Base-by-base conservation (phyloP, 2,888 invertebrate genomes). In the Dascillus cervinus region DNA sequence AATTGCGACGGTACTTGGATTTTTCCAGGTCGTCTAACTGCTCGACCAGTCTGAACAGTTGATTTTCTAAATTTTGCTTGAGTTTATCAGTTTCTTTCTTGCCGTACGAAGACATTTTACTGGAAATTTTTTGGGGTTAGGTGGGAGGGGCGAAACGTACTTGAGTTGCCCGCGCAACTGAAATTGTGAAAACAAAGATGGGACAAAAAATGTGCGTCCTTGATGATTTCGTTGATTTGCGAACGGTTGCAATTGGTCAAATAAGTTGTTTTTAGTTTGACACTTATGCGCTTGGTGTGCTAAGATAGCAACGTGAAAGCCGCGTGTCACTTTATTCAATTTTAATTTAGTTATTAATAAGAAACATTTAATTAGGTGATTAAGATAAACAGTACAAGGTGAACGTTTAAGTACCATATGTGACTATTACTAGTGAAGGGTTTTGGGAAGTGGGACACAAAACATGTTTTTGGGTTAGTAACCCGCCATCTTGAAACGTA, bases 21-120 rank as follows among this genome's bases (percentile, higher is more conserved):
- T 75, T 74, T 55, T 83, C 82, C 37, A 84, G 64, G 58, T 84
- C 83, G 25, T 72, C 65, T 24, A 84, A 56, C 55, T 84, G 82
- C 49, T 77, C 73, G 22, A 83, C 70, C 24, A 83, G 60, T 37
- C 82, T 64, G 41, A 79, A 77, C 25, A 82, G 55, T 52, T 82
- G 82, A 47, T 73, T 73, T 55, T 79, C 75, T 17, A 82, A 56
- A 60, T 82, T 82, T 43, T 73, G 64, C 45, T 69, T 70, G 15
- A 82, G 57, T 49, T 71, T 73, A 37, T 73, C 70, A 4, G 77
- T 82, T 63, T 80, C 80, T 25, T 64, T 63, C 60, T 68, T 66
- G 19, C 75, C 75, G 45, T 69, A 61, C 1, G 73, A 71, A 44
- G 64, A 60, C 71, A 71, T 71, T 36, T 30, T 54, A n/a, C 11